phyloP scores from a whole-genome alignment of 1,140 invertebrate species.

The Drosophila paulistorum region DNA sequence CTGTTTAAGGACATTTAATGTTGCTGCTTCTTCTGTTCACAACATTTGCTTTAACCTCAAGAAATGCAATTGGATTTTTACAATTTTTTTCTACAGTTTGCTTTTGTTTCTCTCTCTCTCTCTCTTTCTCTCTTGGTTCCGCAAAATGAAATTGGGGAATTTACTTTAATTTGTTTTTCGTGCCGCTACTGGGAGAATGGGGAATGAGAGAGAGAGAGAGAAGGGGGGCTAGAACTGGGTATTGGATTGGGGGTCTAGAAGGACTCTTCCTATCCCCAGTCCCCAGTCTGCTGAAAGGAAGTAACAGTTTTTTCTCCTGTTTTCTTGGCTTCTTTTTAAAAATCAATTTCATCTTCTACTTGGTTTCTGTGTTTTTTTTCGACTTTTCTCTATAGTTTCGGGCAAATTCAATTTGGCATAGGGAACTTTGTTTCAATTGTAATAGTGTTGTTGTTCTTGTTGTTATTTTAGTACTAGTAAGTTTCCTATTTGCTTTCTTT shows the following conservation, averaged over 20 bases:
- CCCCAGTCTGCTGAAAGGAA: background rate
- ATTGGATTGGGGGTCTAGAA: constrained; percentile 24
- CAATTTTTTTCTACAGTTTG: constrained; percentile 44
- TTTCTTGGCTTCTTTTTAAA: constrained; percentile 55
- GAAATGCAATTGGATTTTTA: constrained; percentile 74
- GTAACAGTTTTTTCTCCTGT: background rate
- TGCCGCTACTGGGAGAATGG: constrained; percentile 52
- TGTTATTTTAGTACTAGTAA: constrained; percentile 22
- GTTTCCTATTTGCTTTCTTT: constrained; percentile 30
- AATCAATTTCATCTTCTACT: constrained; percentile 77
- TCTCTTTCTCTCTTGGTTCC: constrained; percentile 36
- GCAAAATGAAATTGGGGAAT: constrained; percentile 79
- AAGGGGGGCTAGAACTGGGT: background rate
- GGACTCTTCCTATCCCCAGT: background rate
- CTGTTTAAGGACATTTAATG: constrained; percentile 19
- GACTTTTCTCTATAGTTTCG: constrained; percentile 70
- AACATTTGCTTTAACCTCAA: constrained; percentile 24
- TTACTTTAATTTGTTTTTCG: constrained; percentile 81
- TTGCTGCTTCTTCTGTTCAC: background rate
- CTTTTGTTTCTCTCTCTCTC: constrained; percentile 48
- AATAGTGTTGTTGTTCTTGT: constrained; percentile 31
- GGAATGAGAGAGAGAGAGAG: background rate
- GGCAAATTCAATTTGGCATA: constrained; percentile 76
- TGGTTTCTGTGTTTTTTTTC: constrained; percentile 25
- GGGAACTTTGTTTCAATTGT: constrained; percentile 63